phyloP scores from a whole-genome alignment of 2,113 vertebrate species.

The Actinemys pallida region DNA sequence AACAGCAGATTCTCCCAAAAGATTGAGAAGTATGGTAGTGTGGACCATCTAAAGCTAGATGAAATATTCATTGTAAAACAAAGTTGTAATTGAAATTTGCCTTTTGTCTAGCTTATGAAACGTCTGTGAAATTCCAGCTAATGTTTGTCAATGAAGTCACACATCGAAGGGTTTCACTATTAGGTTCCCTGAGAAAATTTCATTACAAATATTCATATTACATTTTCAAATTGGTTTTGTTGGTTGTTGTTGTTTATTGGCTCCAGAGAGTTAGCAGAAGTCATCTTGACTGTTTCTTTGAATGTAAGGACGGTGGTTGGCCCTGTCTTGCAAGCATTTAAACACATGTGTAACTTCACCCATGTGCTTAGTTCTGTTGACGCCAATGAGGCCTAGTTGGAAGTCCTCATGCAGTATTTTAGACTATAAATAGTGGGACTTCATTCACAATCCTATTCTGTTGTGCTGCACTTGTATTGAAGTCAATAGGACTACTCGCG shows the following conservation, averaged over 20 bases:
- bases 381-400: background rate
- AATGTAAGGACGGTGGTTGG: background rate
- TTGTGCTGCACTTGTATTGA: accelerated
- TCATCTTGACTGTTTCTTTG: background rate
- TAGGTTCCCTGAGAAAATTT: background rate
- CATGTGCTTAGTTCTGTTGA: background rate
- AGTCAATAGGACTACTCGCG: background rate
- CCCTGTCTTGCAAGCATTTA: background rate
- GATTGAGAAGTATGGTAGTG: background rate
- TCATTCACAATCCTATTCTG: background rate
- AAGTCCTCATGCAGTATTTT: background rate
- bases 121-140: background rate
- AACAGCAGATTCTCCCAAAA: background rate
- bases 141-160: background rate
- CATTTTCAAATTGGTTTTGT: background rate
- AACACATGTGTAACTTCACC: background rate
- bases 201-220: background rate
- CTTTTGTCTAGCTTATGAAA: background rate
- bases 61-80: background rate
- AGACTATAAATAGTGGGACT: background rate
- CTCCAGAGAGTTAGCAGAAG: background rate
- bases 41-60: background rate
- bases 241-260: background rate
- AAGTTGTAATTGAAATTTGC: too few species aligned
- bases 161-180: background rate